Evolutionary conservation across 2,113 vertebrate species (phyloP).

Genomic region (Corvus hawaiiensis): DNA sequence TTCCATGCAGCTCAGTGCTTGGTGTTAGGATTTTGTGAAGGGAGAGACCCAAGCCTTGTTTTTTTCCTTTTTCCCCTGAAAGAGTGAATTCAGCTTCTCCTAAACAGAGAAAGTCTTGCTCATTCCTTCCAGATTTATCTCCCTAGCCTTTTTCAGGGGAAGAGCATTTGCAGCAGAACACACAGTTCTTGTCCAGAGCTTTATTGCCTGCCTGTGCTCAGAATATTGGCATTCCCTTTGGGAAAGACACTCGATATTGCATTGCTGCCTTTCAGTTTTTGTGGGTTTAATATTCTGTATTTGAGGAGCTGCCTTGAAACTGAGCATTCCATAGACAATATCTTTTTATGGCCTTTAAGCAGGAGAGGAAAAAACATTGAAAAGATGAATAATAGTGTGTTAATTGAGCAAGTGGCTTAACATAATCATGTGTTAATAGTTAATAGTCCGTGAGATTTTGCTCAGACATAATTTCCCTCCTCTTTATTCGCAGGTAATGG

Average conservation of each 20-base stretch:
- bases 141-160: not conserved
- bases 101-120: not conserved
- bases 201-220: not conserved
- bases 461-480: slow-evolving; percentile 38
- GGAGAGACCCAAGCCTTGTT: not conserved
- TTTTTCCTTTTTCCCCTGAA: not conserved
- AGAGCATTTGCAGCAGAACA: slow-evolving; percentile 1
- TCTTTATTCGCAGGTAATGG: slow-evolving; percentile 85
- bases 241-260: slow-evolving; percentile 18
- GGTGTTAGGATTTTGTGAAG: not conserved
- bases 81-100: not conserved
- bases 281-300: not conserved
- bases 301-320: slow-evolving; percentile 15
- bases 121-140: not conserved
- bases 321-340: not conserved
- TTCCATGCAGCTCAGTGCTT: not conserved
- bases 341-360: not conserved
- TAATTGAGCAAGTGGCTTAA: slow-evolving; percentile 4
- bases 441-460: not conserved
- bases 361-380: not conserved
- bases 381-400: not conserved
- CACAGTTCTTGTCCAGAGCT: not conserved
- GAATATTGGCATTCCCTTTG: slow-evolving; percentile 4
- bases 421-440: not conserved
- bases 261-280: not conserved